Base-by-base conservation (phyloP, 2,888 invertebrate genomes). In the Andrena haemorrhoa region DNA sequence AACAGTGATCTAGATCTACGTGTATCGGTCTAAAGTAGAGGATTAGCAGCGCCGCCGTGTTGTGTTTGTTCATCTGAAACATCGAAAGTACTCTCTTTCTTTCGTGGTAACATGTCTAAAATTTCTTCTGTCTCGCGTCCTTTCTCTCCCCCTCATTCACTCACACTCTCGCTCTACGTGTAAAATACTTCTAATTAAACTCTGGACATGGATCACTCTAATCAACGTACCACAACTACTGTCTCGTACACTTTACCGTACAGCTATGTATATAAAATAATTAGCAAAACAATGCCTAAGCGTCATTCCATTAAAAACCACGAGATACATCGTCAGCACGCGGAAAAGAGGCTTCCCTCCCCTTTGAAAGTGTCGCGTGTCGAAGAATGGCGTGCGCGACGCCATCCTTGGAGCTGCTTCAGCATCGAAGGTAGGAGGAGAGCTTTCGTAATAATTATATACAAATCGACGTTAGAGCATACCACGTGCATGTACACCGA, bases 241-340 rank as follows among this genome's bases (percentile, higher is more conserved):
- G 69, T 72, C 74, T 61, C 86, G 41, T 79, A 73, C 75, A 35
- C 56, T 74, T 66, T 87, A 84, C 56, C 66, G 41, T 86, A 84
- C 83, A 84, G 65, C 68, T 82, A 80, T 82, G 63, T 79, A 81
- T 86, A 82, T 82, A 82, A 82, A 84, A 86, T 86, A 85, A 88
- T 89, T 85, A 83, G 89, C 86, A 88, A 89, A 87, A 90, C 89
- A 88, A 89, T 90, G 76, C 77, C 85, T 89, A 89, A 89, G 87
- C 87, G 86, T 89, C 89, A 88, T 89, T 86, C 80, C 79, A 82
- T 89, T 86, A 83, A 90, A 88, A 88, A 83, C 77, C 71, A 79
- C 77, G 79, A 87, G 51, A 71, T 66, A 82, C 72, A 49, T 16
- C 75, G 74, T 82, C 75, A 71, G 77, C 75, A 64, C 60, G 75